phyloP scores from a whole-genome alignment of 2,888 invertebrate genomes.

The Euclidia mi region DNA sequence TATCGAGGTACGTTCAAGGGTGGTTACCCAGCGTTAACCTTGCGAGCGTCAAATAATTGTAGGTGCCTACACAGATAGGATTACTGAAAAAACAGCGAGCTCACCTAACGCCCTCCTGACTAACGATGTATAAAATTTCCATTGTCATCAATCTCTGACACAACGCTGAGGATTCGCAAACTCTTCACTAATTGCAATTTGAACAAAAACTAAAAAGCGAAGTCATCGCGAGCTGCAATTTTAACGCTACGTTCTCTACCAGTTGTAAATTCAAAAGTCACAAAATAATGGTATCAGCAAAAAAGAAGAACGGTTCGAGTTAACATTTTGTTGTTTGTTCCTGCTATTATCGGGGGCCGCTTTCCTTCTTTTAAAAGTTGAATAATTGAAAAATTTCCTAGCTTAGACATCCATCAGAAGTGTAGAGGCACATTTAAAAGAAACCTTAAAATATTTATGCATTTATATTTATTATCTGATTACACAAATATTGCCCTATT shows the following conservation, averaged over 20 bases:
- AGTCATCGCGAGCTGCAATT: slow-evolving; percentile 86
- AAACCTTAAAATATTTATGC: too few relatives aligned
- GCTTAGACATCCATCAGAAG: too few relatives aligned
- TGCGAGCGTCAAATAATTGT: slow-evolving; percentile 74
- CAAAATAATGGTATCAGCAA: slow-evolving; percentile 60
- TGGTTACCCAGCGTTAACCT: slow-evolving; percentile 70
- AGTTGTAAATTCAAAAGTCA: slow-evolving; percentile 68
- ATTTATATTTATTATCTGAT: too few relatives aligned
- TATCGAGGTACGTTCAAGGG: too few relatives aligned
- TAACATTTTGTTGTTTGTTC: slow-evolving; percentile 47
- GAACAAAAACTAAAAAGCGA: slow-evolving; percentile 88
- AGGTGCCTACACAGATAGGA: slow-evolving; percentile 77
- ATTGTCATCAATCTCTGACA: slow-evolving; percentile 90
- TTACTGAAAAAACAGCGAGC: slow-evolving; percentile 85
- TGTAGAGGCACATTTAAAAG: too few relatives aligned
- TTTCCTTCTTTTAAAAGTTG: slow-evolving; percentile 7
- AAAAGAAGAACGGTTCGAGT: slow-evolving; percentile 46
- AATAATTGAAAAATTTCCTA: too few relatives aligned
- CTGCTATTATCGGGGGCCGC: slow-evolving; percentile 24
- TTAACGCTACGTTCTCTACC: slow-evolving; percentile 79
- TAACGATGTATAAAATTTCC: slow-evolving; percentile 90
- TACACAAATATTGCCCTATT: too few relatives aligned
- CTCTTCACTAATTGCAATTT: slow-evolving; percentile 90
- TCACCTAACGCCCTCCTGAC: slow-evolving; percentile 86
- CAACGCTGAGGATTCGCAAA: slow-evolving; percentile 87